Base-by-base conservation (phyloP, 2,797 vertebrate species). In the Knipowitschia caucasica region DNA sequence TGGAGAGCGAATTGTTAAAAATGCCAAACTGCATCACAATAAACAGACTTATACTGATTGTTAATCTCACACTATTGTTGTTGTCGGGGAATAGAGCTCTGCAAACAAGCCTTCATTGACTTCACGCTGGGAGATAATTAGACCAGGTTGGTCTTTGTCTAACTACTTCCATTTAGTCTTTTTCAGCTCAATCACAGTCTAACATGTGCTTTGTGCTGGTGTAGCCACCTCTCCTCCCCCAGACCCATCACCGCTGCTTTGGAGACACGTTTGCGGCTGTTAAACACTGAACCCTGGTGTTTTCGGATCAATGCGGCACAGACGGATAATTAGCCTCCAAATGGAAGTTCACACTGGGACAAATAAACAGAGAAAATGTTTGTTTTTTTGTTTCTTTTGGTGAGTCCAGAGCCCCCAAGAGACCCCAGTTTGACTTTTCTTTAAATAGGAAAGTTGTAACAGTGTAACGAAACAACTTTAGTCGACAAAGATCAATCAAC, bases 91-190 rank as follows among this genome's bases (percentile, higher is more conserved):
- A 51, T 51, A 38, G 49, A 53, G 11, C 55, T 49, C 7, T 43
- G 52, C 53, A 58, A 59, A 60, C 60, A 53, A 53, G 58, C 29
- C 15, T 5, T 2, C 53, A 25, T 69, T 44, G 7, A 0, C 6
- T 14, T 62, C 68, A 56, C 29, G 59, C 71, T 66, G 71, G 21
- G 62, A 42, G 35, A 51, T 64, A 69, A 74, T 74, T 54, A 64
- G 40, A 38, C 45, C 25, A 68, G 65, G 65, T 63, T 53, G 6
- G n/a, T n/a, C 38, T n/a, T 38, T 46, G 15, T 3, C 36, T 21
- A 29, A 45, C n/a, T n/a, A 17, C 7, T 25, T 15, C 7, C 9
- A 8, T 17, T 27, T 45, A 25, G 23, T 27, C n/a, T 44, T 44
- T 39, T 1, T 25, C 14, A 45, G 1, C 26, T 45, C 24, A 27